Evolutionary conservation across 2,888 invertebrate species (phyloP), one percentile per base, ranked within the genome.

Genomic region (Pachymerium ferrugineum): DNA sequence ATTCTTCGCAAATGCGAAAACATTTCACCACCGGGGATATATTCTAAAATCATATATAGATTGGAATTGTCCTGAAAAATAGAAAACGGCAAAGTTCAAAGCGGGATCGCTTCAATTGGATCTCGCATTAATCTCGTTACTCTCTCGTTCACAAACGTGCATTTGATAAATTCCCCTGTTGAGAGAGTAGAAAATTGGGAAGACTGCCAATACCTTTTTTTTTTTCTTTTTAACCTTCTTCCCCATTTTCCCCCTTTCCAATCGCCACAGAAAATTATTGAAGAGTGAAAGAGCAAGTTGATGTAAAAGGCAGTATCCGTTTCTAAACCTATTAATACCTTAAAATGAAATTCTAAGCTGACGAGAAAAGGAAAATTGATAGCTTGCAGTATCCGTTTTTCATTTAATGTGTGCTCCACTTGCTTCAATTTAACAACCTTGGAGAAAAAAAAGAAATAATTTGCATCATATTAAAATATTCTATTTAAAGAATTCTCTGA

Each of bases 11-110:
- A 87, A 86, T 99, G 98, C 76, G 98, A 98, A 86, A 99, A 99
- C 98, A 99, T 99, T 86, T 99, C 99, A 77, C 98, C 99, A 22
- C 99, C 99, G 70, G 97, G 96, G 78, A 99, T 97, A 85, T 98
- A 99, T 86, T 99, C 99, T 83, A 99, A 88, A 80, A 99, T 97
- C 98, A 99, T 99, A 86, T 99, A 99, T 80, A 99, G 88, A 87
- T 99, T 98, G 79, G 97, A 97, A 88, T 98, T 98, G 87, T 99
- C 98, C 87, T 87, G 81, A n/a, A n/a, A n/a, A n/a, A n/a, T n/a
- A n/a, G n/a, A n/a, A n/a, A n/a, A n/a, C n/a, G n/a, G n/a, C n/a
- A n/a, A n/a, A n/a, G n/a, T n/a, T n/a, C n/a, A n/a, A n/a, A n/a
- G n/a, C n/a, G n/a, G n/a, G n/a, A 68, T 8, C 8, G 38, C 33